A percentile compares a stretch with the other conserved stretches of the same genome.
Conservation (phyloP, 2,797 vertebrate genomes). For the Phalanger gymnotis region DNA sequence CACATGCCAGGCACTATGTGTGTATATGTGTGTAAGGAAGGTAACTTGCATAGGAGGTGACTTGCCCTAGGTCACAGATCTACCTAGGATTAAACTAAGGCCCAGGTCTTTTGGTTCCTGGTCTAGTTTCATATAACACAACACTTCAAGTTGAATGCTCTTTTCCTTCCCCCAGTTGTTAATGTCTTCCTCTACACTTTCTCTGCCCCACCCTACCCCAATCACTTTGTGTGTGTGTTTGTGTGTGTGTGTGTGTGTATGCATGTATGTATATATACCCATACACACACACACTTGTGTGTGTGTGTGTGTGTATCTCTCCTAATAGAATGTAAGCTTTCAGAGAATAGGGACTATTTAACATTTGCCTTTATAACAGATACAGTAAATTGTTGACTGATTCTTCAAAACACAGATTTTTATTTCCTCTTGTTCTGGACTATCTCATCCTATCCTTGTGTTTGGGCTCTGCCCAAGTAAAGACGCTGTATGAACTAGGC, state of each 20-base stretch:
- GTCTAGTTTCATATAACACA: background rate
- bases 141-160: background rate
- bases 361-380: background rate
- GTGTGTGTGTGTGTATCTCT: background rate
- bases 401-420: background rate
- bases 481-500: background rate
- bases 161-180: background rate
- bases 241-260: background rate
- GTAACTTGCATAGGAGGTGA: background rate
- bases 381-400: background rate
- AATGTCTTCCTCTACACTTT: background rate
- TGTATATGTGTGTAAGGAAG: background rate
- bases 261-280: too few relatives aligned
- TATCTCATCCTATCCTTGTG: background rate
- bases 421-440: background rate
- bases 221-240: background rate
- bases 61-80: background rate
- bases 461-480: background rate
- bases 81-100: background rate
- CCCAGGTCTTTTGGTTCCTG: background rate
- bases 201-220: background rate
- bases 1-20: background rate
- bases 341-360: background rate
- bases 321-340: background rate
- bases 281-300: background rate